Evolutionary conservation across 1,140 invertebrate genomes (phyloP).

Genomic region (Panagrolaimus sp.): DNA sequence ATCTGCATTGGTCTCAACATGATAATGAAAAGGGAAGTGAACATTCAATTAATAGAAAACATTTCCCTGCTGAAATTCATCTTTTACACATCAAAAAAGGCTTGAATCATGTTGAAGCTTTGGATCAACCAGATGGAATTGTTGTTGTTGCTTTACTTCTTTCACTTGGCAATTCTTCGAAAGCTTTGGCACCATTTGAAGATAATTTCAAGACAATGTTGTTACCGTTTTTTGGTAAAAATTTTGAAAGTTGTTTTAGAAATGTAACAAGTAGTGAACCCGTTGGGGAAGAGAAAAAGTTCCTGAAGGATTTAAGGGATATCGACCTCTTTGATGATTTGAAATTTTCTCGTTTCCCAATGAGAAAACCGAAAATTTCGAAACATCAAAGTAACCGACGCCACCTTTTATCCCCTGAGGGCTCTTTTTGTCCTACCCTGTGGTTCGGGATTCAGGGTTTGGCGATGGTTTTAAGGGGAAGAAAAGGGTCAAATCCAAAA

Average conservation of each 20-base stretch:
- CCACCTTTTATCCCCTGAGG: too few species aligned
- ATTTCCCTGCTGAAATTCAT: slow-evolving; percentile 59
- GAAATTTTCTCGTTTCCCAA: too few species aligned
- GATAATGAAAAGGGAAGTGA: slow-evolving; percentile 73
- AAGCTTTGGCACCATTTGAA: background rate
- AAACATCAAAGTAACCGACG: background rate
- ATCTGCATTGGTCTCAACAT: slow-evolving; percentile 79
- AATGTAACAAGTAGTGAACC: too few species aligned
- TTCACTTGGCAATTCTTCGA: slow-evolving; percentile 23
- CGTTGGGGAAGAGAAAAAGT: too few species aligned
- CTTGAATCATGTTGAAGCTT: slow-evolving; percentile 29
- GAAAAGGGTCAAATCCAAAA: too few species aligned
- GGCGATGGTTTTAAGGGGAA: too few species aligned
- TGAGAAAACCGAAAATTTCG: background rate
- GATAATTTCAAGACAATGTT: background rate
- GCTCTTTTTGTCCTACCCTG: too few species aligned
- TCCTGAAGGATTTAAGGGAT: too few species aligned
- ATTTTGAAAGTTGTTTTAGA: too few species aligned
- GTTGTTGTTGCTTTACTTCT: slow-evolving; percentile 47
- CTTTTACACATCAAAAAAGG: slow-evolving; percentile 42
- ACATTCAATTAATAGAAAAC: slow-evolving; percentile 72
- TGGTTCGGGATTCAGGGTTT: too few species aligned
- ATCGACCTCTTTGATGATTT: too few species aligned
- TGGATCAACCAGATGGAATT: slow-evolving; percentile 38
- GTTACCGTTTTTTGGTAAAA: too few species aligned